Base-by-base conservation (phyloP, 2,888 invertebrate species). In the Heteromyza rotundicornis region DNA sequence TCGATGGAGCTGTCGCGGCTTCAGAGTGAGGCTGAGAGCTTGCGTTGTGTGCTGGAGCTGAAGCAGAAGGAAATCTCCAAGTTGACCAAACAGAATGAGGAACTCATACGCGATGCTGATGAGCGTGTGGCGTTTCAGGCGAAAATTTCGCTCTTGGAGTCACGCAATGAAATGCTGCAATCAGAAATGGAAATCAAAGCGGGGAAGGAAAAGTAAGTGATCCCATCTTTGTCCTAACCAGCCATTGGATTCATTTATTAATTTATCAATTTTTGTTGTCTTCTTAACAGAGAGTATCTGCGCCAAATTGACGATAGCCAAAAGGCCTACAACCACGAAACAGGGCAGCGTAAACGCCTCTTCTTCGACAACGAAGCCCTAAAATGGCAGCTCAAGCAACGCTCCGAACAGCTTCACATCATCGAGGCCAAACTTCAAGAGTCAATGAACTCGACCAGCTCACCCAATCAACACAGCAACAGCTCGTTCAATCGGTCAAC, bases 341-440 rank as follows among this genome's bases (percentile, higher is more conserved):
- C 88, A 1, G 90, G 92, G 75, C 91, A 92, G 68, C 92, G 92
- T 74, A 89, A 91, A 64, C 86, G 94, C 1, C 83, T 95, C 52
- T 88, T 89, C 0, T 91, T 92, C 76, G 89, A 92, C 77, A 95
- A 95, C 78, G 96, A 96, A 83, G 94, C 95, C 82, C 86, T 96
- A 2, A 88, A 92, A 73, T 96, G 94, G 89, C 92, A 92, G 77
- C 86, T 96, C 62, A 87, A 91, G 74, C 92, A 94, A 80, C 92
- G 92, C 80, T 90, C 90, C 60, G 91, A 92, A 82, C 90, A 92
- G 50, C 85, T 81, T 14, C 76, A 77, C 35, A 69, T 80, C 22
- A 76, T 79, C 1, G 79, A 80, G 62, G 70, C 72, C 0, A 80
- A 81, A 64, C 64, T 81, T 17, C 75, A 76, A 1, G 81, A 81